Evolutionary conservation across 2,888 invertebrate species (phyloP), one percentile per base, ranked within the genome.

Genomic region (Junonia oenone): DNA sequence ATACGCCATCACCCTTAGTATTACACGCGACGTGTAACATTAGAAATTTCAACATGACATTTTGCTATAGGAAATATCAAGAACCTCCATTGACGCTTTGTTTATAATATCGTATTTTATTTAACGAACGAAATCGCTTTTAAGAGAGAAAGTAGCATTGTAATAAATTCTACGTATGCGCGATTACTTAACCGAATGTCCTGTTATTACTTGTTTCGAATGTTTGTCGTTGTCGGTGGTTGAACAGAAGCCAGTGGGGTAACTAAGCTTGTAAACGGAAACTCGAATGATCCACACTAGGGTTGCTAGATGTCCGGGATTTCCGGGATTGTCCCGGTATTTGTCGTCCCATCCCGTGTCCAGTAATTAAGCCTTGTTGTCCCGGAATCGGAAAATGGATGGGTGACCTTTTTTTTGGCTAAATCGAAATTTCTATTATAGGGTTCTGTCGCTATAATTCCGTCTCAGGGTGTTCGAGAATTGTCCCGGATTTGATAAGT

Each of bases 141-240:
- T 26, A 43, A 45, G 40, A 55, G 59, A 51, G 60, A 60, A 60
- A 60, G 55, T 54, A 17, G 51, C 22, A 48, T 59, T 56, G 52
- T 57, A 33, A 33, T 33, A 33, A 46, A 48, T 51, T 54, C 49
- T 54, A 52, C 45, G 45, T 55, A 40, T 55, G 49, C 49, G 43
- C 45, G 55, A 60, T 60, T 57, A 60, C 40, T 52, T 55, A 57
- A 57, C 59, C 51, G 43, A 46, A 43, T 14, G 50, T 56, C 50
- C 50, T 56, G 59, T 53, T 56, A 51, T 37, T 53, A 56, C 49
- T 49, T 29, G 37, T 19, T 56, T 54, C 56, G 31, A 33, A 33
- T n/a, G 31, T 33, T 33, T 2, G 31, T 33, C 31, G 31, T n/a
- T 33, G n/a, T n/a, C 50, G 51, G 15, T 40, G 17, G 17, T 55